Percentiles rank a stretch among this genome's conserved stretches.
Evolutionary conservation across 2,113 vertebrate genomes (phyloP).

Genomic region (Bolborhynchus lineola): DNA sequence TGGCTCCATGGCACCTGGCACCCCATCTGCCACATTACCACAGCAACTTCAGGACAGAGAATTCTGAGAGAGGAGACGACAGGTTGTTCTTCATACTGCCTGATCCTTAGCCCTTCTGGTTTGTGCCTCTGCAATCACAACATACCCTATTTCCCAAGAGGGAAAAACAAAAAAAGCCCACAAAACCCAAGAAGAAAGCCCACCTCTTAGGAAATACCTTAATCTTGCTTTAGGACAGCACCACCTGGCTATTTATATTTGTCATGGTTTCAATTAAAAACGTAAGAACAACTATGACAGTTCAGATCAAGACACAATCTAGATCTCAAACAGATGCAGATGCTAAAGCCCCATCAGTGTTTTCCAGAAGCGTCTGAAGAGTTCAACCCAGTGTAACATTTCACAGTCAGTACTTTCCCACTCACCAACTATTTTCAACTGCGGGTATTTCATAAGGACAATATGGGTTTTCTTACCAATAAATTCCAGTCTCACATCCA

Average conservation of each 20-base stretch:
- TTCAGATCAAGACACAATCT: not conserved
- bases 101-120: not conserved
- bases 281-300: not conserved
- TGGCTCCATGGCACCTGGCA: not conserved
- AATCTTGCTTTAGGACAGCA: not conserved
- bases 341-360: not conserved
- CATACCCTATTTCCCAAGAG: not conserved
- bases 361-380: not conserved
- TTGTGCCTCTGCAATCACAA: not conserved
- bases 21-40: not conserved
- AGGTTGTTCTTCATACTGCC: not conserved
- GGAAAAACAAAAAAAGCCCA: not conserved
- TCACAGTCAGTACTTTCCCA: not conserved
- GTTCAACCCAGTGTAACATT: not conserved
- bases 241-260: not conserved
- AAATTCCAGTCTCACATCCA: not conserved
- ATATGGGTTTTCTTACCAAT: not conserved
- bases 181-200: not conserved
- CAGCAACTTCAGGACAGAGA: rapidly evolving
- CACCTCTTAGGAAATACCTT: not conserved
- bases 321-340: not conserved
- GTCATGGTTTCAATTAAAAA: not conserved
- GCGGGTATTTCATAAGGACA: not conserved
- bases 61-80: not conserved
- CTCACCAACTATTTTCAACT: not conserved